Evolutionary conservation across 2,797 vertebrate genomes (phyloP).

Genomic region (Columba guinea): DNA sequence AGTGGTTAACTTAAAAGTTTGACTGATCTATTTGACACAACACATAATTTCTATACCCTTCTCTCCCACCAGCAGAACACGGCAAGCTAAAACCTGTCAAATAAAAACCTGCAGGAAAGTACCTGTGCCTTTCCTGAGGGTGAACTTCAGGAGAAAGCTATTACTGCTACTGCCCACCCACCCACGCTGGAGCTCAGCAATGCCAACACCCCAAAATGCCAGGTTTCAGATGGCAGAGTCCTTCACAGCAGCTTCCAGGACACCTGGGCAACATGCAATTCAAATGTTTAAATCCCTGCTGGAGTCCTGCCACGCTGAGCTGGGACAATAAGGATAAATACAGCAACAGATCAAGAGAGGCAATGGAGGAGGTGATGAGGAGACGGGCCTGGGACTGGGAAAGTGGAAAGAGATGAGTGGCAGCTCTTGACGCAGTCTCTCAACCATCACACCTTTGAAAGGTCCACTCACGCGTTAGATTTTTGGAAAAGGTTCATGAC

Average conservation of each 20-base stretch:
- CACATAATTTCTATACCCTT: neutral
- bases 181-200: fast-evolving
- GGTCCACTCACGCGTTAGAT: neutral
- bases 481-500: neutral
- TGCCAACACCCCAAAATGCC: neutral
- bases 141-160: neutral
- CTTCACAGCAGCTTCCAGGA: neutral
- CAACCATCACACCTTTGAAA: neutral
- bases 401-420: neutral
- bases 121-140: neutral
- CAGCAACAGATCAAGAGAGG: neutral
- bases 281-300: neutral
- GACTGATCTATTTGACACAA: neutral
- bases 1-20: neutral
- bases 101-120: neutral
- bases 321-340: neutral
- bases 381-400: neutral
- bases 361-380: neutral
- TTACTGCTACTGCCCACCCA: neutral
- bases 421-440: neutral
- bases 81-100: neutral
- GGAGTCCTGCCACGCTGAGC: neutral
- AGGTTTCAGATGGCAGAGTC: neutral
- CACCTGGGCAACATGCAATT: neutral
- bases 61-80: neutral